These are phyloP conservation scores for Battus philenor DNA, from an alignment of 1,140 invertebrate species.

Conservation along the genomic window DNA sequence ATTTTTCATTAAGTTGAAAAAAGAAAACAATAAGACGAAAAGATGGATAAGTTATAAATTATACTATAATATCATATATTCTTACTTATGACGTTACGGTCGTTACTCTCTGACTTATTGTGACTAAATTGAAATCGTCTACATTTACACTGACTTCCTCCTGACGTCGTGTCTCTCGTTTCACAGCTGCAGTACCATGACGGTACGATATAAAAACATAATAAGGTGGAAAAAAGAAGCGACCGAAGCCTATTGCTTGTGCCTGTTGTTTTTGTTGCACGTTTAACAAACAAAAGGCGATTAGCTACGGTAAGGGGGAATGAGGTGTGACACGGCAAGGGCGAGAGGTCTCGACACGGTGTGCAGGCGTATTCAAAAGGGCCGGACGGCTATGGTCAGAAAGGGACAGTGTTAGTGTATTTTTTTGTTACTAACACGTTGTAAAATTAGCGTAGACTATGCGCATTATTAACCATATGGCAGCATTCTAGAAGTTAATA, in stretches of 20 bases:
- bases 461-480: no score
- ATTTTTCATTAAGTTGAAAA: no score
- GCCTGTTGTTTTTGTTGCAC: conserved; percentile 56
- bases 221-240: conserved; percentile 18
- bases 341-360: conserved; percentile 34
- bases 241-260: conserved; percentile 34
- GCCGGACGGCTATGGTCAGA: conserved; percentile 47
- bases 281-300: conserved; percentile 64
- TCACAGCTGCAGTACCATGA: background rate
- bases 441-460: no score
- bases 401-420: conserved; percentile 28
- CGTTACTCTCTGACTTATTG: no score
- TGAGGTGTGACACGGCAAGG: conserved; percentile 18
- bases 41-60: no score
- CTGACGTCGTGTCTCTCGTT: background rate
- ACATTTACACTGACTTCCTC: no score
- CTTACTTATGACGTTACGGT: no score
- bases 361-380: conserved; percentile 51
- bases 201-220: conserved; percentile 5
- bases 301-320: conserved; percentile 33
- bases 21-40: no score
- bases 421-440: conserved; percentile 19
- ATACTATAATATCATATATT: no score
- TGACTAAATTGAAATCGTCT: no score
- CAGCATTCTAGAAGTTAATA: no score